phyloP scores from a whole-genome alignment of 2,113 vertebrate genomes.

The Sander lucioperca region DNA sequence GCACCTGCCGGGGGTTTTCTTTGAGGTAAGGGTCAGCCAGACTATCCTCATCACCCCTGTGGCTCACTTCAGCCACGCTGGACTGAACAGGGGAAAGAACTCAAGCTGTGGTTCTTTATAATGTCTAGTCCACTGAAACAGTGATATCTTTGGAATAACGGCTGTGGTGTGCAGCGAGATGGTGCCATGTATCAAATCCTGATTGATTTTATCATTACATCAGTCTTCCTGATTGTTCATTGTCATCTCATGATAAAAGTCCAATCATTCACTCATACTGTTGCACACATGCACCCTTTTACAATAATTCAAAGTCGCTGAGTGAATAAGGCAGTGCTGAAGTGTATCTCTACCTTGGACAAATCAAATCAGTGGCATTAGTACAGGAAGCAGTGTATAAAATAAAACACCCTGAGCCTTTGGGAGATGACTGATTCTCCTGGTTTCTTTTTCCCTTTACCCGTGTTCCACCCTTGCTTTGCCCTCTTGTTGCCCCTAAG shows the following conservation, averaged over 20 bases:
- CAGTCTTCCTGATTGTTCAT: constrained; percentile 46
- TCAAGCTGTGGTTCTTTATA: constrained; percentile 51
- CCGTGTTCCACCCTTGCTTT: constrained; percentile 18
- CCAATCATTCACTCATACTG: constrained; percentile 16
- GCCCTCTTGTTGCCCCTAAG: constrained; percentile 35
- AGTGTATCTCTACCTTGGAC: constrained; percentile 41
- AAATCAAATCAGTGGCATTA: constrained; percentile 59
- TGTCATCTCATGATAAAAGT: constrained; percentile 45
- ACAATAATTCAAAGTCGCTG: constrained; percentile 39
- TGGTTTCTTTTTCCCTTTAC: constrained; percentile 34
- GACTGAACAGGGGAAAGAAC: constrained; percentile 30
- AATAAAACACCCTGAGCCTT: constrained; percentile 53
- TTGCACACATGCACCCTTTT: background rate
- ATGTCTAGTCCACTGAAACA: constrained; percentile 25
- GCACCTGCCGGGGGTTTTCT: constrained; percentile 60
- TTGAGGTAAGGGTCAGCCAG: constrained; percentile 56
- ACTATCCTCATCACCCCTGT: constrained; percentile 52
- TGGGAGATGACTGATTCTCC: constrained; percentile 39
- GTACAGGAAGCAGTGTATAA: constrained; percentile 48
- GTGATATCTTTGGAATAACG: constrained; percentile 42
- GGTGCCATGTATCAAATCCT: constrained; percentile 55
- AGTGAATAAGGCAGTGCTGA: constrained; percentile 34
- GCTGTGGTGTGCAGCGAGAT: constrained; percentile 34
- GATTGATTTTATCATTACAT: constrained; percentile 62
- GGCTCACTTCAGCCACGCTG: constrained; percentile 30